Evolutionary conservation across 2,113 vertebrate genomes (phyloP).

Genomic region (Centrocercus urophasianus): DNA sequence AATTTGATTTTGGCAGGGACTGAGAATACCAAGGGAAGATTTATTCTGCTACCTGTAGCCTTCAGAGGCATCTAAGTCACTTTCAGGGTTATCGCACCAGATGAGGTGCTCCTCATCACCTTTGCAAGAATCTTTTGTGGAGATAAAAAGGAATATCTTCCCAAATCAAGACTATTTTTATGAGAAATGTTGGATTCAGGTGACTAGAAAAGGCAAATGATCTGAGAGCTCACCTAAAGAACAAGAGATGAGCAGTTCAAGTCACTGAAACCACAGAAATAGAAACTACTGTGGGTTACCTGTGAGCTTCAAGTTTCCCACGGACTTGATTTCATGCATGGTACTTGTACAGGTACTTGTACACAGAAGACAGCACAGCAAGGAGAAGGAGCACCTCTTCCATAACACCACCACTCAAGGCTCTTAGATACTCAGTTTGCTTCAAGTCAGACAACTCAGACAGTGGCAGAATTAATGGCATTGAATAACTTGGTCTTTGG

Average conservation of each 20-base stretch:
- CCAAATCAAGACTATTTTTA: neutral
- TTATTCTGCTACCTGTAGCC: neutral
- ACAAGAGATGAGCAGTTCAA: rapidly evolving
- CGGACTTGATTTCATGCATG: rapidly evolving
- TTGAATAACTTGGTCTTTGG: neutral
- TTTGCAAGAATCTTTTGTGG: neutral
- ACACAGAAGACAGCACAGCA: neutral
- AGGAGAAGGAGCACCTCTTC: neutral
- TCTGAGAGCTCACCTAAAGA: rapidly evolving
- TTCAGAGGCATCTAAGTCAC: neutral
- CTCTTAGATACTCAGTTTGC: neutral
- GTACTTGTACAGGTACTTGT: neutral
- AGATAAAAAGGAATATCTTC: neutral
- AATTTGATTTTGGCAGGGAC: neutral
- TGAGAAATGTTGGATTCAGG: neutral
- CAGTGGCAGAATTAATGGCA: neutral
- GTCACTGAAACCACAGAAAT: neutral
- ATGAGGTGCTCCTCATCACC: neutral
- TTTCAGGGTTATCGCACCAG: neutral
- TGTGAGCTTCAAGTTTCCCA: neutral
- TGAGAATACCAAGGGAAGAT: neutral
- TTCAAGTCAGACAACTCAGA: neutral
- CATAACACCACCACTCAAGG: neutral
- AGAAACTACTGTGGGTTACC: neutral
- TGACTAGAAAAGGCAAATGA: neutral